Conservation (phyloP, 2,113 vertebrate species). For the Burhinus bistriatus region DNA sequence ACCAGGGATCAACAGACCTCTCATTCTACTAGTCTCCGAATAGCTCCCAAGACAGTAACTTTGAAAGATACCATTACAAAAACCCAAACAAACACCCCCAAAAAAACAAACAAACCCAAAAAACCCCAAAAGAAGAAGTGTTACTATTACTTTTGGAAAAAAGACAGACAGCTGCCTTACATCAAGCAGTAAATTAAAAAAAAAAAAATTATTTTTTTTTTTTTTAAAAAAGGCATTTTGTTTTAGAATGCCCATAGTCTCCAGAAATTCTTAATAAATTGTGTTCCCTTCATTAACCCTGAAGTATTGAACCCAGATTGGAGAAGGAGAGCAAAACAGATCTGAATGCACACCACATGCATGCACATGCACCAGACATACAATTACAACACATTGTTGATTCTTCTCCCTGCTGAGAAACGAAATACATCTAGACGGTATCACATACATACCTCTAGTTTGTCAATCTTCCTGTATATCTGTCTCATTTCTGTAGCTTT, state of each 20-base stretch:
- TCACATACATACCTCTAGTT: slow-evolving; percentile 81
- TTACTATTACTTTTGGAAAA: neutral
- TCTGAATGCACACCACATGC: neutral
- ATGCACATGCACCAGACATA: no score
- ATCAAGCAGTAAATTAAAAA: neutral
- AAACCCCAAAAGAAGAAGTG: neutral
- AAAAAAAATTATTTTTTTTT: neutral
- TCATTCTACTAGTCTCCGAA: neutral
- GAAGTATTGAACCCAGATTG: neutral
- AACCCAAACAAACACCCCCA: no score
- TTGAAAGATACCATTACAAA: neutral
- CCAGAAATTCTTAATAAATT: neutral
- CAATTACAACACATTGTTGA: rapidly evolving
- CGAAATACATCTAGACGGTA: neutral
- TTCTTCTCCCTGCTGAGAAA: rapidly evolving
- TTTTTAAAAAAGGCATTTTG: neutral
- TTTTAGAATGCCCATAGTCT: neutral
- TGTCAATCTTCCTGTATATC: slow-evolving; percentile 89
- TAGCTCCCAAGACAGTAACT: neutral
- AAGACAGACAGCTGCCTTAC: neutral
- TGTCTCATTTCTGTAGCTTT: slow-evolving; percentile 90
- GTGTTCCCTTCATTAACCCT: neutral
- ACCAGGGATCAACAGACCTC: neutral
- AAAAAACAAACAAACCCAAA: neutral
- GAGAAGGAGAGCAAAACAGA: neutral